Evolutionary conservation across 2,888 invertebrate species (phyloP).

Genomic region (Tinea pellionella): DNA sequence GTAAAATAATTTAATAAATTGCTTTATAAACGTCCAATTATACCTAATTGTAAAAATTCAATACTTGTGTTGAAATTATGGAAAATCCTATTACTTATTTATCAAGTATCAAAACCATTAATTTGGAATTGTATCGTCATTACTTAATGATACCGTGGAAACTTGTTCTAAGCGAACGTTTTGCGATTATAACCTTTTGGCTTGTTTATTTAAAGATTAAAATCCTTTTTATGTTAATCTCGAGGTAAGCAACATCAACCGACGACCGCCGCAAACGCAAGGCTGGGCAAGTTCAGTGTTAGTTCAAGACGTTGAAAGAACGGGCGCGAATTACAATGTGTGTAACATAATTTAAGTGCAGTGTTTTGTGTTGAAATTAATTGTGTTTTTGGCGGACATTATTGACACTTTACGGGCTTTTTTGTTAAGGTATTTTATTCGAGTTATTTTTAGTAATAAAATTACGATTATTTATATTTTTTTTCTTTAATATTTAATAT

Average conservation of each 20-base stretch:
- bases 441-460: too few relatives aligned
- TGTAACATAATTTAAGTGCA: neutral
- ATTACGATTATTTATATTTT: too few relatives aligned
- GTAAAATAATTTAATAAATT: too few relatives aligned
- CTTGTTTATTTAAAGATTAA: neutral
- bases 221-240: neutral
- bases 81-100: neutral
- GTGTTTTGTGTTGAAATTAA: neutral
- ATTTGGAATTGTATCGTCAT: conserved; percentile 10
- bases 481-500: too few relatives aligned
- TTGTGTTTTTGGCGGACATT: neutral
- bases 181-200: neutral
- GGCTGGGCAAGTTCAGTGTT: conserved; percentile 1
- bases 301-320: neutral
- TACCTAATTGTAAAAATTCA: neutral
- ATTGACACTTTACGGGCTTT: neutral
- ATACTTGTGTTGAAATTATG: neutral
- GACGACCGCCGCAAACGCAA: neutral
- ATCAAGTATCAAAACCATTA: neutral
- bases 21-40: too few relatives aligned
- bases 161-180: neutral
- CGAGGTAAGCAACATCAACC: conserved; percentile 6
- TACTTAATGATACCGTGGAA: conserved; percentile 9
- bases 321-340: neutral
- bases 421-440: too few relatives aligned